phyloP scores from a whole-genome alignment of 2,113 vertebrate species.

The Coryphaenoides rupestris region DNA sequence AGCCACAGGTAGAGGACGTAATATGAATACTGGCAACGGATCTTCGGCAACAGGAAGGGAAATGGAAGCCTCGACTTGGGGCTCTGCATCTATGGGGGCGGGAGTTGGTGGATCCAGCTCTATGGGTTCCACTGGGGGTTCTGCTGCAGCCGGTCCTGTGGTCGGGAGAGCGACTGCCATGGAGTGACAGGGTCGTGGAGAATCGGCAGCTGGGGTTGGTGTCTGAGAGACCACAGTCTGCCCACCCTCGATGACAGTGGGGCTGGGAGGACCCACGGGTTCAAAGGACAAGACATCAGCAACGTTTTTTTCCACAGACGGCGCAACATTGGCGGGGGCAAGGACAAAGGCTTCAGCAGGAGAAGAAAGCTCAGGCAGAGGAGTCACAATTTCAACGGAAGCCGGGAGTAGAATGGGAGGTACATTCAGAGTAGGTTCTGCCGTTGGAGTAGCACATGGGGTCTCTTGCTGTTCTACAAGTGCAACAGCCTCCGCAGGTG shows the following conservation, averaged over 20 bases:
- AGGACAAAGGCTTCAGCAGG: slow-evolving; percentile 8
- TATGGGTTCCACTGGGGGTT: slow-evolving; percentile 16
- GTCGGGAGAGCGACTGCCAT: slow-evolving; percentile 26
- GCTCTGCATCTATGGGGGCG: neutral
- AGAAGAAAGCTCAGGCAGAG: neutral
- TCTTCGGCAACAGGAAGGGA: slow-evolving; percentile 28
- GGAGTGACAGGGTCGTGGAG: slow-evolving; percentile 19
- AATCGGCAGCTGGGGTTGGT: slow-evolving; percentile 11
- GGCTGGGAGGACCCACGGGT: neutral
- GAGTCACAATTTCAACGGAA: neutral
- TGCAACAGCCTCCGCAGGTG: slow-evolving; percentile 12
- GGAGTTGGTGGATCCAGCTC: slow-evolving; percentile 16
- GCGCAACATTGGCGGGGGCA: slow-evolving; percentile 12
- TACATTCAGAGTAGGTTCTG: slow-evolving; percentile 5
- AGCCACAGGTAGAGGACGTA: slow-evolving; percentile 25
- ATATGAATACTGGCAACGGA: slow-evolving; percentile 9
- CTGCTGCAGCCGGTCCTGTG: slow-evolving; percentile 3
- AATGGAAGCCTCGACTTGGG: slow-evolving; percentile 3
- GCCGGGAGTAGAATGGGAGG: neutral
- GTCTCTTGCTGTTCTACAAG: slow-evolving; percentile 17
- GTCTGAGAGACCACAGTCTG: slow-evolving; percentile 8
- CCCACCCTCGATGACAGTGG: neutral
- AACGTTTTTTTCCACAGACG: neutral
- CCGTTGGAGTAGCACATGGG: neutral
- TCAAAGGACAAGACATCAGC: neutral